Base-by-base conservation (phyloP, 1,140 invertebrate genomes). In the Drosophila leontia region DNA sequence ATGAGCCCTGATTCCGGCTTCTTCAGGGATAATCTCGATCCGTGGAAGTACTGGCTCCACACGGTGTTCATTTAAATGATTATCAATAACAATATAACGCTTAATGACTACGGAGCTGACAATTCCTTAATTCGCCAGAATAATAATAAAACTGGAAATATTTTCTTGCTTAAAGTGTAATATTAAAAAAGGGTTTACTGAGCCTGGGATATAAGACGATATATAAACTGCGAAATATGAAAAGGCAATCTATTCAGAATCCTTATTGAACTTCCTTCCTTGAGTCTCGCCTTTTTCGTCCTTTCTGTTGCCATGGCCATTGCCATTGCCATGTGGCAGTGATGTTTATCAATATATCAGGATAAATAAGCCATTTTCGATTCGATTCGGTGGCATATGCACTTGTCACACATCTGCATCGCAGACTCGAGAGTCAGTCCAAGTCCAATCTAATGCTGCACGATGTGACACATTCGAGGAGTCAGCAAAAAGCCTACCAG, bases 391-490 rank as follows among this genome's bases (percentile, higher is more conserved):
- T 62, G 69, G 80, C 80, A 70, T 76, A 74, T 82, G 82, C 82
- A 87, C 78, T 87, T 87, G 82, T 82, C 82, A 82, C 82, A 82
- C 82, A 87, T 86, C 82, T 87, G 83, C 83, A 86, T 76, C 74
- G 63, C 53, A 37, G 74, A 50, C 41, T 48, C 17, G 13, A 48
- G 34, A 53, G 39, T 39, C 65, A 72, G 82, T 81, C 74, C 82
- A 82, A 85, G 82, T 81, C 74, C 82, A 82, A 85, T 85, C 78
- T 85, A 80, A 60, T 78, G 82, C 67, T 79, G 82, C 79, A 80
- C 83, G 82, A 88, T 88, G 72, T 83, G 84, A 77, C 83, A 88
- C 80, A 77, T 88, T 80, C 47, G 83, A 70, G 82, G 76, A 86
- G 84, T 86, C 82, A 86, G 82, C 82, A 71, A 68, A 65, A 82